Evolutionary conservation across 2,888 invertebrate species (phyloP).

Genomic region (Caenorhabditis sp.): DNA sequence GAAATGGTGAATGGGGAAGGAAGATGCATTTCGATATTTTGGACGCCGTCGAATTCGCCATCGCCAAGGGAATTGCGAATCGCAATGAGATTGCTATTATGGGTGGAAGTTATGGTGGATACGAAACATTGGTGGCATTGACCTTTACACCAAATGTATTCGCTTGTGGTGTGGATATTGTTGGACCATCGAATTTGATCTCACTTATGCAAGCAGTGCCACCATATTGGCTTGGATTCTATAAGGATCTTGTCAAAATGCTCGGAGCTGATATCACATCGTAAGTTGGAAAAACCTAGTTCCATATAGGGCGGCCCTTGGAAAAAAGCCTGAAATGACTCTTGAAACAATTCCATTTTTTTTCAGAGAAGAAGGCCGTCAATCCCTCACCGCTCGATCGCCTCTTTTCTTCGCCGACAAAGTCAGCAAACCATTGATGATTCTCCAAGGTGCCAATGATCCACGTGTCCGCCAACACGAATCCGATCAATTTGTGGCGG

Average conservation of each 20-base stretch:
- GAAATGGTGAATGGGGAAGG: conserved; percentile 71
- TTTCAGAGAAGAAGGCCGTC: conserved; percentile 51
- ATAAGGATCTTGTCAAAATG: conserved; percentile 67
- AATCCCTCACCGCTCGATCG: conserved; percentile 65
- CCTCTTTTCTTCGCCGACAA: conserved; percentile 68
- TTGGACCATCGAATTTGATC: conserved; percentile 69
- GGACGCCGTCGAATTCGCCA: conserved; percentile 68
- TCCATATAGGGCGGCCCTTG: no score
- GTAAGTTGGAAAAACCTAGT: no score
- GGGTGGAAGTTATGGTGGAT: conserved; percentile 69
- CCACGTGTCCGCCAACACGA: conserved; percentile 69
- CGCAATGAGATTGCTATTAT: conserved; percentile 61
- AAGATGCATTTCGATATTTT: conserved; percentile 71
- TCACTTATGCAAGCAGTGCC: conserved; percentile 69
- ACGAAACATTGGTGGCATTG: conserved; percentile 69
- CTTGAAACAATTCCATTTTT: neutral
- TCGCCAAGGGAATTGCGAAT: conserved; percentile 63
- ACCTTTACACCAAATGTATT: conserved; percentile 70
- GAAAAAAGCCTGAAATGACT: no score
- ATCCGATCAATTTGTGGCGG: conserved; percentile 68
- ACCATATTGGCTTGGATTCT: conserved; percentile 70
- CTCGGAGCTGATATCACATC: conserved; percentile 57
- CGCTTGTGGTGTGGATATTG: conserved; percentile 70
- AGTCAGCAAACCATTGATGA: conserved; percentile 67
- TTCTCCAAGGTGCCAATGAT: conserved; percentile 70